Evolutionary conservation across 1,140 invertebrate genomes (phyloP).

Genomic region (Ceratina australensis): DNA sequence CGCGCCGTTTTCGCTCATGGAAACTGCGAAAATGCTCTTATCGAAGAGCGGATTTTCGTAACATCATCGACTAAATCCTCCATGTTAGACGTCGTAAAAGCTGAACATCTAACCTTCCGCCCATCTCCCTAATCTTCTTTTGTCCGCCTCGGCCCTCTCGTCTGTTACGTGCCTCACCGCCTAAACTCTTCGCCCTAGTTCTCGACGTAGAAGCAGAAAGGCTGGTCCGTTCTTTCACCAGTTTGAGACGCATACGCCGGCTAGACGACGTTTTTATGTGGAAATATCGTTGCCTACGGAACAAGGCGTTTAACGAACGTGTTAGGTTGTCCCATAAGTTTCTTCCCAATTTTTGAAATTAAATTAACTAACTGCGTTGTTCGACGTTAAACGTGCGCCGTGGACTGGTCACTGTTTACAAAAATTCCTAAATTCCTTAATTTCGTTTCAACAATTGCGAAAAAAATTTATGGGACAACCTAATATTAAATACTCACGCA

Average conservation of each 20-base stretch:
- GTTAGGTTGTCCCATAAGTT: no score
- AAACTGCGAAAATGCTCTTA: conserved; percentile 46
- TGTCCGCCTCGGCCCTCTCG: not conserved
- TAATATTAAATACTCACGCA: no score
- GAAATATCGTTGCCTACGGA: no score
- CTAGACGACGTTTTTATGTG: no score
- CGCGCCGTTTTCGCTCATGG: not conserved
- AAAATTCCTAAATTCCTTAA: no score
- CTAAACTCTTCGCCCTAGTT: conserved; percentile 7
- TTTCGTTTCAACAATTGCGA: no score
- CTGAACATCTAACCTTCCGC: conserved; percentile 40
- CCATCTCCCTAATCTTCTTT: conserved; percentile 32
- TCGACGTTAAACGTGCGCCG: no score
- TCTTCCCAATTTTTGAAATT: no score
- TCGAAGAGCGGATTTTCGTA: conserved; percentile 48
- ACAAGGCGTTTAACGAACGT: no score
- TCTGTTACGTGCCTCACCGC: not conserved
- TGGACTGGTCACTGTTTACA: no score
- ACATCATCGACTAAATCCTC: conserved; percentile 46
- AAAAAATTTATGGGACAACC: no score
- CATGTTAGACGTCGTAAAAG: conserved; percentile 23
- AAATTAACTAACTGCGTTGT: no score
- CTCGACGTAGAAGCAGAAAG: not conserved
- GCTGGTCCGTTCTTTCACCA: not conserved
- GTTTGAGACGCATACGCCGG: not conserved